phyloP scores from a whole-genome alignment of 2,888 invertebrate genomes.

The Campaea margaritaria region DNA sequence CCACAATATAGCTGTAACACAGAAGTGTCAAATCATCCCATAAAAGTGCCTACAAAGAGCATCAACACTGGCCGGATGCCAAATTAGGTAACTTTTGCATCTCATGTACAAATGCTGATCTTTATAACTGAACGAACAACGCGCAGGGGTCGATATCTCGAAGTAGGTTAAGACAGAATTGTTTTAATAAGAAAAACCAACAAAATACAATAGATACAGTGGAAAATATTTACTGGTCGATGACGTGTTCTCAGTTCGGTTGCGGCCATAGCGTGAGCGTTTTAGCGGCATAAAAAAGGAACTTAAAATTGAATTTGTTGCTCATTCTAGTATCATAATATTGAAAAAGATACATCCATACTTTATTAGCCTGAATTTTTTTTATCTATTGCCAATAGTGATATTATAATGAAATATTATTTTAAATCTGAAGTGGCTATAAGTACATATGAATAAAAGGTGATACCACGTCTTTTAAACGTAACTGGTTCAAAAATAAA shows the following conservation, averaged over 20 bases:
- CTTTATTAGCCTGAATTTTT: too few species aligned
- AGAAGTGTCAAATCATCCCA: conserved; percentile 44
- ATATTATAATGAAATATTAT: too few species aligned
- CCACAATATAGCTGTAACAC: conserved; percentile 6
- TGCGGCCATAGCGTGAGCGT: conserved; percentile 46
- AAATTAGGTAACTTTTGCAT: conserved; percentile 47
- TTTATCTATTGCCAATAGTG: too few species aligned
- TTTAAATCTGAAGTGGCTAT: too few species aligned
- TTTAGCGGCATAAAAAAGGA: conserved; percentile 7
- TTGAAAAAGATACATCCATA: not conserved
- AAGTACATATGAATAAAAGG: too few species aligned
- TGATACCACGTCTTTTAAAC: too few species aligned
- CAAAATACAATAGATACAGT: conserved; percentile 74
- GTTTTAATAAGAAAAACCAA: conserved; percentile 77
- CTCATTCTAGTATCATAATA: not conserved
- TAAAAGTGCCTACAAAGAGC: conserved; percentile 37
- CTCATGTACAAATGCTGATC: conserved; percentile 42
- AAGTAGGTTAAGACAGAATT: conserved; percentile 72
- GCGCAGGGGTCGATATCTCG: conserved; percentile 40
- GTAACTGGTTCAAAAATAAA: too few species aligned
- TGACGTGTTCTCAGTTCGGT: conserved; percentile 58
- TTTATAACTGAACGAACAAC: conserved; percentile 30
- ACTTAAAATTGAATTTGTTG: not conserved
- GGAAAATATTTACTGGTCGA: conserved; percentile 77
- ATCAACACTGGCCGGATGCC: conserved; percentile 41